Percentiles rank a stretch among this genome's conserved stretches.
Evolutionary conservation across 1,140 invertebrate genomes (phyloP).

Genomic region (Muscidifurax raptorellus): DNA sequence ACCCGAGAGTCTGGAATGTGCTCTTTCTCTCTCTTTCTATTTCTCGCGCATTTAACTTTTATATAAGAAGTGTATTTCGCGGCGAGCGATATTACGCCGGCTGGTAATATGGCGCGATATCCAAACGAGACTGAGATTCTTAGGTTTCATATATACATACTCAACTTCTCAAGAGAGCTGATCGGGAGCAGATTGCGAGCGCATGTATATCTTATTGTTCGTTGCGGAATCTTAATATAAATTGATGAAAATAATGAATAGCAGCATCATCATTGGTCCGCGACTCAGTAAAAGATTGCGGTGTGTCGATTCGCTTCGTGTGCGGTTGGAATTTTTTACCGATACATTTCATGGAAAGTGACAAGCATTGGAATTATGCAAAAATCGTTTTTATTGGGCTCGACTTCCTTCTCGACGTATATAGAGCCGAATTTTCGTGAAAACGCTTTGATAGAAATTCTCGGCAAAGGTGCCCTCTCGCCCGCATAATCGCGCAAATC

Average conservation of each 20-base stretch:
- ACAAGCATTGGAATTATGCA: constrained; percentile 16
- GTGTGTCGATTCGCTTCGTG: background rate
- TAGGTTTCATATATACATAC: constrained; percentile 20
- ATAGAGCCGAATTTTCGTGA: background rate
- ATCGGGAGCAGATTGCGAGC: constrained; percentile 34
- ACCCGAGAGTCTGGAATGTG: background rate
- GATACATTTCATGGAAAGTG: constrained; percentile 30
- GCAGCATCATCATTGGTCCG: too few relatives aligned
- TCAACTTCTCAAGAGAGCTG: constrained; percentile 22
- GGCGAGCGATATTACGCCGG: background rate
- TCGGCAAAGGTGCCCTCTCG: constrained; percentile 42
- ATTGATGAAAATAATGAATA: too few relatives aligned
- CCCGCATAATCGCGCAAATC: constrained; percentile 17
- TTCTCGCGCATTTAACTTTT: background rate
- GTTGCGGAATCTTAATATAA: constrained; percentile 16
- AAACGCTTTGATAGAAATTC: constrained; percentile 24
- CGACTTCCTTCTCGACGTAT: too few relatives aligned
- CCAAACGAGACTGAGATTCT: background rate
- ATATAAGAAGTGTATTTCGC: background rate
- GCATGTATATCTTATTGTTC: constrained; percentile 34
- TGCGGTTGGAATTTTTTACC: background rate
- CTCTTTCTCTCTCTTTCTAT: background rate
- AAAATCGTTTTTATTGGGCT: too few relatives aligned
- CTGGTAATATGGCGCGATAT: constrained; percentile 2
- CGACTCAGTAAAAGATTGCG: too few relatives aligned